These are phyloP conservation scores for Balearica regulorum DNA, from an alignment of 2,797 vertebrate species.

Conservation along the genomic window DNA sequence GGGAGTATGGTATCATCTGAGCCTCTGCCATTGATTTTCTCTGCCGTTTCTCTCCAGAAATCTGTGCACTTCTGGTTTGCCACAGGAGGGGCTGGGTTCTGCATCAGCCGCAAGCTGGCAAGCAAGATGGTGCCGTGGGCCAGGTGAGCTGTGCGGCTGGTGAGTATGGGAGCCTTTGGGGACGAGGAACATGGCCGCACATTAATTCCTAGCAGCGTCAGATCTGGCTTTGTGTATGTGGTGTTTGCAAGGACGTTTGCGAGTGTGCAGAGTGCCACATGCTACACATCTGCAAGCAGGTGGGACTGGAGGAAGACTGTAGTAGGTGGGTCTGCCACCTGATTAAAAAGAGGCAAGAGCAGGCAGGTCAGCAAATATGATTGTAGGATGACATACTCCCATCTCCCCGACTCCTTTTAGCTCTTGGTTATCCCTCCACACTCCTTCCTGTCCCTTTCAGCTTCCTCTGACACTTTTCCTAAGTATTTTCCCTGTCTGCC, in stretches of 20 bases:
- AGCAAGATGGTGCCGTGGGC: constrained; percentile 91
- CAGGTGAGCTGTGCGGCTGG: constrained; percentile 74
- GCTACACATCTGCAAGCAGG: accelerated
- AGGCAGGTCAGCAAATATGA: neutral
- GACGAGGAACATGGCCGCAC: accelerated
- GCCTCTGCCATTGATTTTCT: neutral
- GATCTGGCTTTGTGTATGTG: neutral
- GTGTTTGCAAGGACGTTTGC: neutral
- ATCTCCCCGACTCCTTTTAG: neutral
- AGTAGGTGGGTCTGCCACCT: neutral
- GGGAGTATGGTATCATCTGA: neutral
- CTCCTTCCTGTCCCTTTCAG: neutral
- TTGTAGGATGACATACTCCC: neutral
- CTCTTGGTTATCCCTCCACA: neutral
- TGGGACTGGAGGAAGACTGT: neutral
- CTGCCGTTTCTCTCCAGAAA: constrained; percentile 72
- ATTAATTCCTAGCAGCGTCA: neutral
- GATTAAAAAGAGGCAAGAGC: neutral
- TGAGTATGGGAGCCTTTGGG: neutral
- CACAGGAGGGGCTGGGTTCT: constrained; percentile 92
- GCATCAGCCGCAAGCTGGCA: constrained; percentile 85
- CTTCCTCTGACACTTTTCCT: neutral
- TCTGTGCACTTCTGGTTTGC: constrained; percentile 92
- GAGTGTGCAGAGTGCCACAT: neutral
- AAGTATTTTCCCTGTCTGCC: neutral